These are phyloP conservation scores for Atethmia centrago DNA, from an alignment of 2,888 invertebrate species.

Conservation along the genomic window DNA sequence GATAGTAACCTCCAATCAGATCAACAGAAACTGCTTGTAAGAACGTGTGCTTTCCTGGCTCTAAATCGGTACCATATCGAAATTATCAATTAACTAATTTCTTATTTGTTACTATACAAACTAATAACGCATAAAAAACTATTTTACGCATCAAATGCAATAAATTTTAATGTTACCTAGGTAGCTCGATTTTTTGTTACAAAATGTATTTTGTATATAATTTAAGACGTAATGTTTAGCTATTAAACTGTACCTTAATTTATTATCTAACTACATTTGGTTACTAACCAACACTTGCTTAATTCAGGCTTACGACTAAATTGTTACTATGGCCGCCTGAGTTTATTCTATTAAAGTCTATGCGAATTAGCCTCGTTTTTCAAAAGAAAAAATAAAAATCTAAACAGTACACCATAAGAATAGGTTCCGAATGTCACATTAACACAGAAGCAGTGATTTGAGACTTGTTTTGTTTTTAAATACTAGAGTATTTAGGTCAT, in stretches of 20 bases:
- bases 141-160: slow-evolving; percentile 84
- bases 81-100: slow-evolving; percentile 43
- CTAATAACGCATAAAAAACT: slow-evolving; percentile 42
- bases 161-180: slow-evolving; percentile 75
- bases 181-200: slow-evolving; percentile 77
- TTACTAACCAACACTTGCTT: slow-evolving; percentile 31
- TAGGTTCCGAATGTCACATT: not conserved
- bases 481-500: slow-evolving; percentile 3
- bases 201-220: slow-evolving; percentile 77
- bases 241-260: slow-evolving; percentile 39
- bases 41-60: slow-evolving; percentile 1
- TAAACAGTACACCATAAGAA: not conserved
- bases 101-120: slow-evolving; percentile 34
- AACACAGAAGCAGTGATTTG: not conserved
- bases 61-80: slow-evolving; percentile 57
- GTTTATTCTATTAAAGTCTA: not conserved
- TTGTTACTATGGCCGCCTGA: slow-evolving; percentile 22
- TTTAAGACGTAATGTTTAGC: slow-evolving; percentile 66
- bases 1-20: not conserved
- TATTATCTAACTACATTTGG: slow-evolving; percentile 24
- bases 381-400: not conserved
- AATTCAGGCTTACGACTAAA: slow-evolving; percentile 16
- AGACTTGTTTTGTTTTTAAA: not conserved
- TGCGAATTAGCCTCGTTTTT: not conserved
- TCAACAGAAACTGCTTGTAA: slow-evolving; percentile 30